Conservation (phyloP, 92 coral and sea anemone genomes). For the Siderastrea siderea region DNA sequence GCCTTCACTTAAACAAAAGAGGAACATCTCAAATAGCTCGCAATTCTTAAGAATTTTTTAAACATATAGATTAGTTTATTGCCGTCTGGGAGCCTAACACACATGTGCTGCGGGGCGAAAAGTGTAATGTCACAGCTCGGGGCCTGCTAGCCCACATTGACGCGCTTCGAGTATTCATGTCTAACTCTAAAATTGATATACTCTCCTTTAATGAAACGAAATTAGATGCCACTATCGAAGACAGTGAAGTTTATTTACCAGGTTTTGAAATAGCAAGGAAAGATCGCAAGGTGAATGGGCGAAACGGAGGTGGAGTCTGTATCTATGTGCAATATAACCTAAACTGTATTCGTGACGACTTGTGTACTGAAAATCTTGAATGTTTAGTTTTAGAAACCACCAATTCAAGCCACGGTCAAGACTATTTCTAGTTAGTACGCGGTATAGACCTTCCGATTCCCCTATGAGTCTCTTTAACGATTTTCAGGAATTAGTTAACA, state of each 20-base stretch:
- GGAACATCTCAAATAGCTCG: constrained; percentile 62
- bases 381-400: background rate
- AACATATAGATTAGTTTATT: constrained; percentile 35
- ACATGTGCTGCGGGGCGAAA: background rate
- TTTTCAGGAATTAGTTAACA: background rate
- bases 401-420: too few species aligned
- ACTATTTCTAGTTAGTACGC: background rate
- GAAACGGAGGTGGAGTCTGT: background rate
- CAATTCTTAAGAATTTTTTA: constrained; percentile 30
- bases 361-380: background rate
- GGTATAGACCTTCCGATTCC: background rate
- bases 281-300: background rate
- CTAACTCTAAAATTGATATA: constrained; percentile 34
- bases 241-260: background rate
- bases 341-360: background rate
- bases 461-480: background rate
- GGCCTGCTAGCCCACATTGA: constrained; percentile 53
- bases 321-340: background rate
- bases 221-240: constrained; percentile 26
- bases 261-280: background rate
- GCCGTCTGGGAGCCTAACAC: constrained; percentile 63
- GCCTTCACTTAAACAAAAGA: constrained; percentile 57
- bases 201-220: constrained; percentile 59
- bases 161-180: constrained; percentile 42
- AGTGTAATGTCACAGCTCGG: background rate